A percentile compares a stretch with the other conserved stretches of the same genome.
phyloP scores from a whole-genome alignment of 2,888 invertebrate genomes.

The Pristionchus maxplancki region DNA sequence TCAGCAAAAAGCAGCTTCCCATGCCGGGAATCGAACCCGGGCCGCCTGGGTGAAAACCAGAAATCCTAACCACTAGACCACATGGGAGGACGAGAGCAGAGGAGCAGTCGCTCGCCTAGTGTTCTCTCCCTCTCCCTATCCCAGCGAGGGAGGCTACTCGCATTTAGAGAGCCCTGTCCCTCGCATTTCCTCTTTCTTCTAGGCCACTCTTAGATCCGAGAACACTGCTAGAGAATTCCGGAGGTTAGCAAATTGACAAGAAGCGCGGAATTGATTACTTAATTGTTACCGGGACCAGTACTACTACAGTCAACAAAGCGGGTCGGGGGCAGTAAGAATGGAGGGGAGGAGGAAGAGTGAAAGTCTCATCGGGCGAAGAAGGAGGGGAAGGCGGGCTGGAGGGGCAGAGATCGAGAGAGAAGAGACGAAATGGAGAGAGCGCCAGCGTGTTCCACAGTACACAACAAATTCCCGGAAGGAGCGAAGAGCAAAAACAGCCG shows the following conservation, averaged over 20 bases:
- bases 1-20: slow-evolving; percentile 51
- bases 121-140: neutral
- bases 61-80: slow-evolving; percentile 71
- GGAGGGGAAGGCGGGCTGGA: neutral
- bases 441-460: slow-evolving; percentile 17
- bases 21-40: slow-evolving; percentile 72
- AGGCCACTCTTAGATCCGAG: neutral
- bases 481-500: slow-evolving; percentile 14
- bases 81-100: slow-evolving; percentile 53
- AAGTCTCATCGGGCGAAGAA: slow-evolving; percentile 23
- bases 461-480: slow-evolving; percentile 28
- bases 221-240: neutral
- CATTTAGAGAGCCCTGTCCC: neutral
- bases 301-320: slow-evolving; percentile 35
- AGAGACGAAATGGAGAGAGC: neutral
- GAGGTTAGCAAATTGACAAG: neutral
- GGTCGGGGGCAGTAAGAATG: slow-evolving; percentile 4
- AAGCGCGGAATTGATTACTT: neutral
- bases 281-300: neutral
- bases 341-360: slow-evolving; percentile 25
- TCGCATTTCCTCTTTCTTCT: neutral
- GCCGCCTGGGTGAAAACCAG: slow-evolving; percentile 69
- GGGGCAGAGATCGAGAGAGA: neutral
- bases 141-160: neutral
- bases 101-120: neutral